These are phyloP conservation scores for Sarcophaga subvicina DNA, from an alignment of 2,888 invertebrate species.

Conservation along the genomic window DNA sequence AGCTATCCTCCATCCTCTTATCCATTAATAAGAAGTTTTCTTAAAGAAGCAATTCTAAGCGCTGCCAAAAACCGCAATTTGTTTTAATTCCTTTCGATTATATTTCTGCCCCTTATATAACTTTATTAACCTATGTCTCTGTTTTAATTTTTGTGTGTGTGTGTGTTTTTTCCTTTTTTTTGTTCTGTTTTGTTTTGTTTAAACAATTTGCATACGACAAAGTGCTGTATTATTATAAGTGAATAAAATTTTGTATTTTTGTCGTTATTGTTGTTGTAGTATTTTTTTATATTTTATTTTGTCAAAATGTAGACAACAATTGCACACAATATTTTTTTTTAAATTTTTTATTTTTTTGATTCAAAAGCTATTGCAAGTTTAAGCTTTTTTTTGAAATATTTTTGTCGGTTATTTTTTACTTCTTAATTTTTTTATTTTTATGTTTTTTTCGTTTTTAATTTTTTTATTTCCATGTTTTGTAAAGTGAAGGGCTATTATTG, in stretches of 20 bases:
- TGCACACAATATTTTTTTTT: slow-evolving; percentile 28
- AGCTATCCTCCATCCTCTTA: too few species aligned
- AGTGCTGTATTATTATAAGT: slow-evolving; percentile 39
- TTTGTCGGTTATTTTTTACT: slow-evolving; percentile 2
- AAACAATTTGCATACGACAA: slow-evolving; percentile 59
- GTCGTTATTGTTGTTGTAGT: not conserved
- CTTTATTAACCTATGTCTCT: not conserved
- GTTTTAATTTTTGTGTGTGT: slow-evolving; percentile 35
- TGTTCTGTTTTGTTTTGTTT: slow-evolving; percentile 25
- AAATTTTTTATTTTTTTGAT: too few species aligned
- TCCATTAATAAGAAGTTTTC: too few species aligned
- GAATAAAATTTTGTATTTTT: slow-evolving; percentile 10
- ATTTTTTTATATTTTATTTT: slow-evolving; percentile 5
- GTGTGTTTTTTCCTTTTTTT: slow-evolving; percentile 33
- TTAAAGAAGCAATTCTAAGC: too few species aligned
- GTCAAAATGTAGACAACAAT: slow-evolving; percentile 20
- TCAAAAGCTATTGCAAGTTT: slow-evolving; percentile 41
- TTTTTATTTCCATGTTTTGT: slow-evolving; percentile 44
- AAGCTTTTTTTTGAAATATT: slow-evolving; percentile 50
- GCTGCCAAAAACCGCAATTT: too few species aligned
- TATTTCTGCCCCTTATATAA: too few species aligned
- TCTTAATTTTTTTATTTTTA: slow-evolving; percentile 32
- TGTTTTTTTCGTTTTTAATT: not conserved
- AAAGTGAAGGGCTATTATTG: slow-evolving; percentile 60
- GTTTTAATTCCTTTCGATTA: too few species aligned